These are phyloP conservation scores for Amphiprion ocellaris DNA, from an alignment of 2,113 vertebrate genomes.

Conservation along the genomic window DNA sequence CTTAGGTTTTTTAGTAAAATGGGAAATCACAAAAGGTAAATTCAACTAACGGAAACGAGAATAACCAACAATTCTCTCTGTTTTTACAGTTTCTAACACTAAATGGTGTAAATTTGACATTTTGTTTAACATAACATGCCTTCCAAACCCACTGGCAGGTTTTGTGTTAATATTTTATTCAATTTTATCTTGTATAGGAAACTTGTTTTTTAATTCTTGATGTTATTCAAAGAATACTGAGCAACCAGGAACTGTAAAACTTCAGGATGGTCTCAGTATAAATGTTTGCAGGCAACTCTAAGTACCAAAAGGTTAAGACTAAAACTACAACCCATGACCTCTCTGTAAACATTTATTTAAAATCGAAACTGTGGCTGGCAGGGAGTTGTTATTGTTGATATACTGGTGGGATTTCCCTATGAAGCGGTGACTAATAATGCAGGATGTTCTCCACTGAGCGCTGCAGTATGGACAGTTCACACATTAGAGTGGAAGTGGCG, in stretches of 20 bases:
- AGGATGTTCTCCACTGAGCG: conserved; percentile 31
- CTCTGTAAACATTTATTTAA: not conserved
- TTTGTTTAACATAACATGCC: too few relatives aligned
- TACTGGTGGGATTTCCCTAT: conserved; percentile 50
- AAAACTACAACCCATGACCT: not conserved
- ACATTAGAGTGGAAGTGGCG: conserved; percentile 43
- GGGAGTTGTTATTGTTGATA: conserved; percentile 32
- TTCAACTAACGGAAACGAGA: too few relatives aligned
- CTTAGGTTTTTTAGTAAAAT: too few relatives aligned
- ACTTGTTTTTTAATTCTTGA: conserved; percentile 4
- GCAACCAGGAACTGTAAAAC: not conserved
- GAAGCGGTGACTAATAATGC: conserved; percentile 31
- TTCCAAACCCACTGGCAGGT: too few relatives aligned
- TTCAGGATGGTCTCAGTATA: not conserved
- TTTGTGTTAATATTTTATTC: not conserved
- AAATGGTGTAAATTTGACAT: too few relatives aligned
- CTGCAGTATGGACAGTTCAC: conserved; percentile 26
- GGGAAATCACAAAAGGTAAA: too few relatives aligned
- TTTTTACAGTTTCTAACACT: too few relatives aligned
- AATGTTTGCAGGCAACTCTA: not conserved
- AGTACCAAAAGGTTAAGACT: conserved; percentile 6
- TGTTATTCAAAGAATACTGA: not conserved
- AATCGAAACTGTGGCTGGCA: not conserved
- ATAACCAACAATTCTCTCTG: too few relatives aligned
- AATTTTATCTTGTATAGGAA: too few relatives aligned